phyloP scores from a whole-genome alignment of 2,113 vertebrate genomes.

The Thamnophis sirtalis region DNA sequence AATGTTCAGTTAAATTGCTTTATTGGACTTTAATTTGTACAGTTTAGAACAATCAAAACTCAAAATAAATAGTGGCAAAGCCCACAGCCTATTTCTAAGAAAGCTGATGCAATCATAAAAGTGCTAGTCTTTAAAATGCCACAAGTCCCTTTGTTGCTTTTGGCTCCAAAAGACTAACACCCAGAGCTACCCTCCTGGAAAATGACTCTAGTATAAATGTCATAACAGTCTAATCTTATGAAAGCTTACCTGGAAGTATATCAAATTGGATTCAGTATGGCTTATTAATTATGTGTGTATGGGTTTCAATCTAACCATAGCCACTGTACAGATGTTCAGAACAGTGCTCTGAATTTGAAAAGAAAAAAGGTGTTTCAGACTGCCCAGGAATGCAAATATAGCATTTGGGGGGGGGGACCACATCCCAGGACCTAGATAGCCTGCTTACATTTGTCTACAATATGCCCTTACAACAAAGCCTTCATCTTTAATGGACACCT shows the following conservation, averaged over 20 bases:
- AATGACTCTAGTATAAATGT: not conserved
- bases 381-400: not conserved
- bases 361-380: not conserved
- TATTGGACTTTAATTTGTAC: conserved; percentile 31
- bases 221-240: not conserved
- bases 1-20: not conserved
- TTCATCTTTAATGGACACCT: not conserved
- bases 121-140: not conserved
- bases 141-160: not conserved
- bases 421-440: not conserved
- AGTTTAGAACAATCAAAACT: conserved; percentile 3
- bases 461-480: not conserved
- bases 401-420: too few relatives aligned
- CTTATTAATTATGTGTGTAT: not conserved
- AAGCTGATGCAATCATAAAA: not conserved
- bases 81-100: not conserved
- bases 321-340: not conserved
- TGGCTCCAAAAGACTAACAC: not conserved
- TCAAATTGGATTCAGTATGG: not conserved
- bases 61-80: not conserved
- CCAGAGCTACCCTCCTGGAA: not conserved
- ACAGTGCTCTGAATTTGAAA: not conserved
- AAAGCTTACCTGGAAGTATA: not conserved
- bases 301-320: not conserved
- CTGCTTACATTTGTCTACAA: not conserved